Percentiles rank a stretch among this genome's conserved stretches.
phyloP scores from a whole-genome alignment of 1,140 invertebrate genomes.

The Neodiprion fabricii region DNA sequence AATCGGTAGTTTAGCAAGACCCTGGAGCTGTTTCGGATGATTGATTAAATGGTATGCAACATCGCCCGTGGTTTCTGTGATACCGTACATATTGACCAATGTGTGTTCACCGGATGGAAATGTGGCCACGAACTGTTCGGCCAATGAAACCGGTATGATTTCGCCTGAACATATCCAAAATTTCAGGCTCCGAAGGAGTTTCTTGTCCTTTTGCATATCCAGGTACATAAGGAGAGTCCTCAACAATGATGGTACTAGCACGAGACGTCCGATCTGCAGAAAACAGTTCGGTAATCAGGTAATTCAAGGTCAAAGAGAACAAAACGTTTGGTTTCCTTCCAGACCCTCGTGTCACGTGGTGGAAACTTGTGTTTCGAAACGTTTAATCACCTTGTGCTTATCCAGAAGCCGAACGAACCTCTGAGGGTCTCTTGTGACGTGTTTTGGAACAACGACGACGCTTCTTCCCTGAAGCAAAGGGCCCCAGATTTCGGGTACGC shows the following conservation, averaged over 20 bases:
- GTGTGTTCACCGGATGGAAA: slow-evolving; percentile 67
- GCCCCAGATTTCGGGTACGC: slow-evolving; percentile 85
- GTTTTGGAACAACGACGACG: slow-evolving; percentile 75
- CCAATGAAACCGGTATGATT: slow-evolving; percentile 70
- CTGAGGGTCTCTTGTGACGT: slow-evolving; percentile 77
- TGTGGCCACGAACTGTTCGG: slow-evolving; percentile 74
- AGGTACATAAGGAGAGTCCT: slow-evolving; percentile 78
- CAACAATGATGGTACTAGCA: slow-evolving; percentile 83
- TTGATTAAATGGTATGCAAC: slow-evolving; percentile 72
- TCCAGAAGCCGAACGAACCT: slow-evolving; percentile 72
- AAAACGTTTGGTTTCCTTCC: too few species aligned
- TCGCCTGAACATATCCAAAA: slow-evolving; percentile 87
- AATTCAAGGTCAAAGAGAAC: too few species aligned
- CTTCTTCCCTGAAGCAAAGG: slow-evolving; percentile 75
- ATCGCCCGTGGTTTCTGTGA: slow-evolving; percentile 87
- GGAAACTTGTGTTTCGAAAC: neutral
- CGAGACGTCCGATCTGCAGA: slow-evolving; percentile 73
- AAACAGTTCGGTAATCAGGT: too few species aligned
- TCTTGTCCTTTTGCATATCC: slow-evolving; percentile 41
- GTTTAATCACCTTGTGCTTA: slow-evolving; percentile 67
- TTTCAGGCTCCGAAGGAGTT: slow-evolving; percentile 66
- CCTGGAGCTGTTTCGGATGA: slow-evolving; percentile 63
- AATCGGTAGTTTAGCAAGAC: slow-evolving; percentile 77
- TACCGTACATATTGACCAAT: slow-evolving; percentile 88
- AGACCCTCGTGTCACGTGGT: too few species aligned